Evolutionary conservation across 2,113 vertebrate species (phyloP).

Genomic region (Hippocampus comes): DNA sequence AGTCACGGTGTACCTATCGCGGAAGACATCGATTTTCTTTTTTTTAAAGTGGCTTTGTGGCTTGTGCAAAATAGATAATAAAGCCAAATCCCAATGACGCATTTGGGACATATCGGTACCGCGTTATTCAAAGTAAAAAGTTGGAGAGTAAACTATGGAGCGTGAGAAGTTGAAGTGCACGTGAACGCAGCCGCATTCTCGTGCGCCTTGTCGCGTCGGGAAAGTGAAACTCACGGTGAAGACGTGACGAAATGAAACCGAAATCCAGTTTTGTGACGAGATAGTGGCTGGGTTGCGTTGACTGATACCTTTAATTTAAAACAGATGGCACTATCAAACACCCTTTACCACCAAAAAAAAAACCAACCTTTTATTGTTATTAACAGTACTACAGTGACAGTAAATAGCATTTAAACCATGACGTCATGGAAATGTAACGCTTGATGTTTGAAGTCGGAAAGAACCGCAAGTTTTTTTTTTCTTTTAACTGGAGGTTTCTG

Average conservation of each 20-base stretch:
- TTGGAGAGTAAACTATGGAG: background rate
- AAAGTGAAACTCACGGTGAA: constrained; percentile 54
- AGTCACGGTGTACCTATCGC: background rate
- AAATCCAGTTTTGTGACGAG: background rate
- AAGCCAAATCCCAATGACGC: background rate
- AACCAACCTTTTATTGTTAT: constrained; percentile 51
- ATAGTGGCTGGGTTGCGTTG: background rate
- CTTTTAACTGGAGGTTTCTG: background rate
- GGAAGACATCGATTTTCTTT: too few relatives aligned
- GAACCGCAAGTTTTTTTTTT: background rate
- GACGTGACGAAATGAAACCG: too few relatives aligned
- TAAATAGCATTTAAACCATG: constrained; percentile 42
- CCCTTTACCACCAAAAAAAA: background rate
- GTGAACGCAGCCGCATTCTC: background rate
- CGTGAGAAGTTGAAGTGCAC: background rate
- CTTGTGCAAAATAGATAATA: background rate
- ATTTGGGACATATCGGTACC: background rate
- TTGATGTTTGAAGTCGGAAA: constrained; percentile 64
- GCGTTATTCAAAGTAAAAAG: too few relatives aligned
- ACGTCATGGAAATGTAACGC: constrained; percentile 20
- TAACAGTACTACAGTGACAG: constrained; percentile 59
- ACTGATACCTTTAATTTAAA: background rate
- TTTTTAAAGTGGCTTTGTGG: too few relatives aligned
- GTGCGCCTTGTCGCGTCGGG: background rate
- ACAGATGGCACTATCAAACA: background rate